phyloP scores from a whole-genome alignment of 2,113 vertebrate species.

The Leucopternis melanops region DNA sequence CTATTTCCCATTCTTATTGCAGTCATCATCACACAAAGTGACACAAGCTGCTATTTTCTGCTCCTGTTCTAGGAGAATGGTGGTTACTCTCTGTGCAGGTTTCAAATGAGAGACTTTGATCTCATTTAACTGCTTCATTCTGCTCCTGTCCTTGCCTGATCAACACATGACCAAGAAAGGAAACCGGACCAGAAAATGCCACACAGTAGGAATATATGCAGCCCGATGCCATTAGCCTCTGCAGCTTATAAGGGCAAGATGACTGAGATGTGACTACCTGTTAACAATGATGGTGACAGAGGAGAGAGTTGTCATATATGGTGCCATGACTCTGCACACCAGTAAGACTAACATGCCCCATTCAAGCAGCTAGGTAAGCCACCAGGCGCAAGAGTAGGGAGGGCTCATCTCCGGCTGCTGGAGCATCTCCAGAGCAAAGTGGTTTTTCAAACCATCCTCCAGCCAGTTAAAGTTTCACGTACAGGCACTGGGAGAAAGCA shows the following conservation, averaged over 20 bases:
- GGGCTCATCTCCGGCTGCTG: neutral
- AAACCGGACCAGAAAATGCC: neutral
- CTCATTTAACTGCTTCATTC: neutral
- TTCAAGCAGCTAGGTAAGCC: neutral
- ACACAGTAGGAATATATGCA: neutral
- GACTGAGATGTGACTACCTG: neutral
- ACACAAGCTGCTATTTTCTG: constrained; percentile 17
- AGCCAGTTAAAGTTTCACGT: neutral
- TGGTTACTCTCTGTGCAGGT: neutral
- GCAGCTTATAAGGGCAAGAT: neutral
- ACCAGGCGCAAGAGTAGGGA: neutral
- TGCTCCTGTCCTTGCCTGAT: neutral
- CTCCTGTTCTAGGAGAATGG: neutral
- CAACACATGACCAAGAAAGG: neutral
- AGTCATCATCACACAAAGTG: neutral
- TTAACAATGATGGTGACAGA: neutral
- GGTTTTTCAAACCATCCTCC: neutral
- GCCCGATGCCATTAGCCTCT: neutral
- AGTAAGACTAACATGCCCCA: neutral
- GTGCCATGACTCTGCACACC: neutral
- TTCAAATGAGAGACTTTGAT: neutral
- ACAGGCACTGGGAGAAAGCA: neutral
- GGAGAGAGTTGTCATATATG: neutral
- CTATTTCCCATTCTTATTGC: constrained; percentile 12
- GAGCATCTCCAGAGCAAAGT: neutral